Evolutionary conservation across 2,113 vertebrate genomes (phyloP), one percentile per base, ranked within the genome.

Genomic region (Pseudorectes ferrugineus): DNA sequence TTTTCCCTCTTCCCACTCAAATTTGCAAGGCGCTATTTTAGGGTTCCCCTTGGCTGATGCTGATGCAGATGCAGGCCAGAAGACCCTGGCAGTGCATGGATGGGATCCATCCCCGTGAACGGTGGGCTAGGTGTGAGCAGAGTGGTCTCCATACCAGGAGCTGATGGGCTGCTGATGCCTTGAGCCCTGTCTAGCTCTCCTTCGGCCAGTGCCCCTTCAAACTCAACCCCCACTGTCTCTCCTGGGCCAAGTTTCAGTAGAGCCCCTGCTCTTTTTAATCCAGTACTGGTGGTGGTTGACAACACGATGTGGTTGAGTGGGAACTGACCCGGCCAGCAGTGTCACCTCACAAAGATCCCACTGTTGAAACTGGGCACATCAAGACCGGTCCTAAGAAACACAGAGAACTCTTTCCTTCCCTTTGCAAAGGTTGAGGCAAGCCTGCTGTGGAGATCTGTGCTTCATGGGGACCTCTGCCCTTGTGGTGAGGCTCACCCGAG

Each of bases 231-330:
- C 38, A 23, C 10, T 40, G 36, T 36, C 10, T 20, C 20, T 80
- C 6, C 49, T 51, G 35, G 46, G 18, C 25, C 40, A 72, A 6
- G 51, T 49, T 74, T 78, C 42, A 40, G 4, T 12, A 49, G 4
- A 26, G 2, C 1, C 25, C 17, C 40, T 65, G 28, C 49, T 65
- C 25, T 33, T n/a, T 68, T 82, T 20, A 62, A 14, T 26, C 18
- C 33, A 13, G 18, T 7, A 5, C 51, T 55, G 43, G 4, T 40
- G 61, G 20, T 52, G 12, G 20, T 28, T 77, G 67, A 15, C 33
- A 52, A 14, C 15, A 29, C 0, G 1, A 10, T 0, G 0, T 10
- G 25, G 13, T 2, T 58, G 49, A 29, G 17, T 14, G 11, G 36
- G n/a, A 71, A 48, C 3, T 11, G 43, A 36, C 38, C 10, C 0